Base-by-base conservation (phyloP, 2,888 invertebrate species). In the Ormyrus pomaceus region DNA sequence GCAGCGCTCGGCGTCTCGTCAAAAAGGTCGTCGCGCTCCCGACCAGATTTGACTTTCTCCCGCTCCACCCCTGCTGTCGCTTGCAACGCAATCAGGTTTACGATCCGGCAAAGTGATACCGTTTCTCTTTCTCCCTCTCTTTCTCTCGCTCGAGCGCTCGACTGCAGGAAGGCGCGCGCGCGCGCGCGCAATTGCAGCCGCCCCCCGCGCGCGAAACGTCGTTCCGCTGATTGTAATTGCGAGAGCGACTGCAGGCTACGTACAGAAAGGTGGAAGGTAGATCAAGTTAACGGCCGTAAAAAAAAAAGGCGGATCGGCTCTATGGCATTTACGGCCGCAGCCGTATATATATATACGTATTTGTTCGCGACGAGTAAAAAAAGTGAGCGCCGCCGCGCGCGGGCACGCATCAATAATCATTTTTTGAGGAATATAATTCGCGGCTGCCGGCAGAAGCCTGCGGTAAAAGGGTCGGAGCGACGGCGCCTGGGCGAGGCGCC, bases 211-310 rank as follows among this genome's bases (percentile, higher is more conserved):
- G 83, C 83, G 84, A 86, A 87, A 86, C 84, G 87, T 85, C 84
- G 85, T 88, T 87, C 87, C 85, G 85, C 82, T 89, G 87, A 89
- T 88, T 89, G 87, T 87, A 89, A 89, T 88, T 87, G 86, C 83
- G 84, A 85, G 46, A 45, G 61, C 55, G 46, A 59, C 10, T 55
- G 51, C 34, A 19, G 19, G 19, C 19, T 19, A 19, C 19, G 1
- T 19, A 19, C 19, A 19, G 19, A 19, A 19, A 19, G 19, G 45
- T 4, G 10, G n/a, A 19, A 59, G 55, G 61, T 61, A 55, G 83
- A 87, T 87, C 77, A 80, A 71, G 74, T 72, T 78, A 78, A 78
- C 73, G 72, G 78, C 72, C 72, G 78, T 78, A 73, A 78, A 78
- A 78, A 78, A 19, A 19, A 19, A 19, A 78, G 76, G 65, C 62